phyloP scores from a whole-genome alignment of 2,888 invertebrate genomes.

The Pterostichus niger region DNA sequence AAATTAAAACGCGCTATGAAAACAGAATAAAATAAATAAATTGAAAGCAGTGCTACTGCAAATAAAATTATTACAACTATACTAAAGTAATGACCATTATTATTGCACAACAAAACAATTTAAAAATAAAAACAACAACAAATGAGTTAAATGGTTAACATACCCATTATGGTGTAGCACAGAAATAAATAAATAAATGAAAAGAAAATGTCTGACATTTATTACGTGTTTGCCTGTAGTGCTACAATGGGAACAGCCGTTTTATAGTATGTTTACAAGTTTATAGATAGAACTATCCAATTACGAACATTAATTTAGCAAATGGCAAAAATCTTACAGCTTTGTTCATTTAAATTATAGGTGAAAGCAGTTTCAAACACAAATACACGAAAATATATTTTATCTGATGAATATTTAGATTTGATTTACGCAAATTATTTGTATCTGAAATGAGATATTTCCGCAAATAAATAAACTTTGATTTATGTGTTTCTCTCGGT shows the following conservation, averaged over 20 bases:
- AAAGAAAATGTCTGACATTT: conserved; percentile 43
- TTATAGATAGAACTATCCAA: conserved; percentile 57
- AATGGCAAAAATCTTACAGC: conserved; percentile 18
- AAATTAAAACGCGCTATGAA: too few relatives aligned
- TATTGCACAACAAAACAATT: neutral
- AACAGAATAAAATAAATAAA: too few relatives aligned
- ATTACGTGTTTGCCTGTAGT: conserved; percentile 36
- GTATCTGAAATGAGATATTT: conserved; percentile 43
- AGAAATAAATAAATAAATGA: neutral
- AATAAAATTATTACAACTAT: too few relatives aligned
- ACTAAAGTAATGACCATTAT: neutral
- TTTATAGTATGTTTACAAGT: conserved; percentile 51
- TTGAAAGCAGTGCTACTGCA: too few relatives aligned
- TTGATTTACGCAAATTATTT: conserved; percentile 49
- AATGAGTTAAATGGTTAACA: neutral
- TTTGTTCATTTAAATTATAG: conserved; percentile 50
- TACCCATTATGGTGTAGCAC: neutral
- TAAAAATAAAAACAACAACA: neutral
- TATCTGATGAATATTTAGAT: conserved; percentile 48
- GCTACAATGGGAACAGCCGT: conserved; percentile 30
- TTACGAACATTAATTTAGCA: conserved; percentile 52
- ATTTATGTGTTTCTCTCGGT: conserved; percentile 24
- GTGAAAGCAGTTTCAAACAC: conserved; percentile 33
- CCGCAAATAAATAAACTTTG: conserved; percentile 40
- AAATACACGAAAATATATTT: conserved; percentile 36